Base-by-base conservation (phyloP, 2,888 invertebrate species). In the Augochlorella aurata region DNA sequence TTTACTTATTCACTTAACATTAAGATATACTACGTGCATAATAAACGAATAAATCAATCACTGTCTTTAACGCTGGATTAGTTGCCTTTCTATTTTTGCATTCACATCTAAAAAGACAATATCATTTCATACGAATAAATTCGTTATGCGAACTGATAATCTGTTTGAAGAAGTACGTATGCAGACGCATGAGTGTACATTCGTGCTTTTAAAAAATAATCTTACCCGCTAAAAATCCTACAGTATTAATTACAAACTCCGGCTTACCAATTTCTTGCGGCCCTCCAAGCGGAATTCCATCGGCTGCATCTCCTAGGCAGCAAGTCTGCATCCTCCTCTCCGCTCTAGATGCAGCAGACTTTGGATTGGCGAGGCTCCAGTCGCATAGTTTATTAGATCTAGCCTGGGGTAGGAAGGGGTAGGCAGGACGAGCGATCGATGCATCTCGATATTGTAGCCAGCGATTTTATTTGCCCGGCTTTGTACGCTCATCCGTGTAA, bases 371-470 rank as follows among this genome's bases (percentile, higher is more conserved):
- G 71, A 75, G 58, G 82, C 73, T 90, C 91, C 91, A 91, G 88
- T 82, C 88, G 87, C 88, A 87, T 85, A 85, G 88, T 90, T 91
- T 91, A 90, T 91, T 90, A 89, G 88, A 91, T 89, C 84, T 77
- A 84, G 69, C 67, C 68, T 7, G 38, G 3, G 38, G 38, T 2
- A 38, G 38, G 38, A 7, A 38, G 38, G 38, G 38, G 38, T 7
- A 7, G 5, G 38, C 38, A 38, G 78, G 74, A 71, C 70, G 74
- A 76, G 76, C 85, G 87, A 89, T 90, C 88, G 87, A 88, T 90
- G 87, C 83, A 82, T 85, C 83, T 85, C 82, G 83, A 88, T 88
- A 89, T 86, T 82, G 86, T 81, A 70, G 61, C 47, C 67, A 61
- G 65, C 67, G 75, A 74, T 85, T 88, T 87, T 83, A 80, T 85